Evolutionary conservation across 2,797 vertebrate species (phyloP).

Genomic region (Epinephelus malabaricus): DNA sequence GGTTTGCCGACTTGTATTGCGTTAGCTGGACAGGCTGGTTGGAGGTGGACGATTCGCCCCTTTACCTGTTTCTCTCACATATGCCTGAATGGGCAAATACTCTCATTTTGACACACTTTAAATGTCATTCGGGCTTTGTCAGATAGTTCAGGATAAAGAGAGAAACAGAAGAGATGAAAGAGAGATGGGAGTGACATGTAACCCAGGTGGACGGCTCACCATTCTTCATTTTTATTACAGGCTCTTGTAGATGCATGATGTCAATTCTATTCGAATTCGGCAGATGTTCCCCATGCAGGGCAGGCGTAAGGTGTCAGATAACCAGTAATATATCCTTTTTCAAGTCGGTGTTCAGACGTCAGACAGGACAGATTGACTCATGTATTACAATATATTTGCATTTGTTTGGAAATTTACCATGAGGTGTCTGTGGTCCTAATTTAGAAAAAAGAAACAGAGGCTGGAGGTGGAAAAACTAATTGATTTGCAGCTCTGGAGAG

Average conservation of each 20-base stretch:
- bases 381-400: constrained; percentile 5
- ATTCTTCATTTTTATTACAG: constrained; percentile 17
- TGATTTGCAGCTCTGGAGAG: constrained; percentile 29
- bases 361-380: not conserved
- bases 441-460: not conserved
- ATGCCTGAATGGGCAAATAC: not conserved
- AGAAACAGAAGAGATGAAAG: not conserved
- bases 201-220: not conserved
- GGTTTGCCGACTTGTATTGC: too few relatives aligned
- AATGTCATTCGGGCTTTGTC: not conserved
- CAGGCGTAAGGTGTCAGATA: constrained; percentile 2
- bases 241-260: constrained; percentile 9
- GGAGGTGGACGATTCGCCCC: not conserved
- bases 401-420: constrained; percentile 5
- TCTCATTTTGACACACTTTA: constrained; percentile 2
- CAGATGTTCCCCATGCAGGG: constrained; percentile 8
- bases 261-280: constrained; percentile 18
- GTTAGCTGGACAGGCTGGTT: too few relatives aligned
- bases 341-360: constrained; percentile 11
- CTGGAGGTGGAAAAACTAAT: constrained; percentile 18
- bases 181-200: not conserved
- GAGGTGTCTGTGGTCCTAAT: not conserved
- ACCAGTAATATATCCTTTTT: constrained; percentile 11
- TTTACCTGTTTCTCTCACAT: not conserved
- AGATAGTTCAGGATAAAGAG: not conserved